Evolutionary conservation across 2,888 invertebrate genomes (phyloP).

Genomic region (Pteria penguin): DNA sequence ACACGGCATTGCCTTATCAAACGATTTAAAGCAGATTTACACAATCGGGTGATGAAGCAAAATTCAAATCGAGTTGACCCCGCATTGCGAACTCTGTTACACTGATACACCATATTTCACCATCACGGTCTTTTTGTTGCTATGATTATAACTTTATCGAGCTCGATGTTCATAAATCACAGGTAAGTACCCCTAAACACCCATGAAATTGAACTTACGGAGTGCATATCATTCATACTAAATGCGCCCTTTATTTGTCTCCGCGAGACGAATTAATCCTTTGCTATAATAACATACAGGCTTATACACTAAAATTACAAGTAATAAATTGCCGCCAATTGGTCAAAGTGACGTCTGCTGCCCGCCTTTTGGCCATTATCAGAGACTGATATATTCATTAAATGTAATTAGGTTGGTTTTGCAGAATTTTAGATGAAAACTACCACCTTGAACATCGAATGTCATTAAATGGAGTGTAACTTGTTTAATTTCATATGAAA

Average conservation of each 20-base stretch:
- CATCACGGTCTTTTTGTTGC: neutral
- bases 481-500: too few relatives aligned
- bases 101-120: neutral
- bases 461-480: neutral
- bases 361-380: neutral
- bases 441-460: neutral
- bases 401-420: neutral
- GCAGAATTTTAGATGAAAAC: neutral
- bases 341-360: conserved; percentile 3
- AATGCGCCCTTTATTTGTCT: neutral
- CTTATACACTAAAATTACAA: neutral
- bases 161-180: neutral
- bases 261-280: neutral
- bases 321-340: conserved; percentile 11
- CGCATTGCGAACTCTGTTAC: neutral
- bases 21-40: too few relatives aligned
- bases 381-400: neutral
- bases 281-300: neutral
- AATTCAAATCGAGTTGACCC: neutral
- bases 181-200: conserved; percentile 8
- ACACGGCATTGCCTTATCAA: too few relatives aligned
- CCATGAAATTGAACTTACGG: neutral
- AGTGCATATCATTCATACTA: neutral
- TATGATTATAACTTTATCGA: conserved; percentile 11
- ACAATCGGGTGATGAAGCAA: neutral